Evolutionary conservation across 2,888 invertebrate genomes (phyloP).

Genomic region (Sminthurinus aureus): DNA sequence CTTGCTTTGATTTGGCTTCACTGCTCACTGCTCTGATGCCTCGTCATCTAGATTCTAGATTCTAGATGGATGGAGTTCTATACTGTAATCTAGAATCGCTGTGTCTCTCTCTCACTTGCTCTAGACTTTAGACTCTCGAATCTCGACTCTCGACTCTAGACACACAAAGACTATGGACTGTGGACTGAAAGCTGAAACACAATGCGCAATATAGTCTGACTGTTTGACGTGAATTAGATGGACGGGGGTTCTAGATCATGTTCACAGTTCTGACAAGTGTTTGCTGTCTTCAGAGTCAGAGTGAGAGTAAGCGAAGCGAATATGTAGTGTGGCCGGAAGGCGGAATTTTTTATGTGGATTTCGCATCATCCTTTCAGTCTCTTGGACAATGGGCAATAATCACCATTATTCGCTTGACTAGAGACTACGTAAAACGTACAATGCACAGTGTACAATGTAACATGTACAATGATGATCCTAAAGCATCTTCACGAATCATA

Average conservation of each 20-base stretch:
- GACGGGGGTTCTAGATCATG: constrained; percentile 9
- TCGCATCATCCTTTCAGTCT: constrained; percentile 5
- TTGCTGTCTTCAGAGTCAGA: background rate
- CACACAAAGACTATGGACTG: background rate
- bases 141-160: background rate
- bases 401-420: constrained; percentile 40
- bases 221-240: constrained; percentile 13
- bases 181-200: background rate
- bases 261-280: constrained; percentile 16
- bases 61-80: too few relatives aligned
- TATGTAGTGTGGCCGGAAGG: background rate
- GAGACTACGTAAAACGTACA: too few relatives aligned
- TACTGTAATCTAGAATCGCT: background rate
- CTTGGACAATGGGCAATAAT: constrained; percentile 45
- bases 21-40: background rate
- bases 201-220: background rate
- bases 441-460: too few relatives aligned
- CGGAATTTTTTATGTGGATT: background rate
- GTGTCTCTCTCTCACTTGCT: background rate
- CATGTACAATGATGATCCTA: too few relatives aligned
- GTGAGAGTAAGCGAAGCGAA: background rate
- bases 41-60: background rate
- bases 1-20: too few relatives aligned
- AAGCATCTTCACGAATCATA: too few relatives aligned
- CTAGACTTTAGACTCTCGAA: background rate